Evolutionary conservation across 1,140 invertebrate genomes (phyloP).

Genomic region (Nylanderia fulva): DNA sequence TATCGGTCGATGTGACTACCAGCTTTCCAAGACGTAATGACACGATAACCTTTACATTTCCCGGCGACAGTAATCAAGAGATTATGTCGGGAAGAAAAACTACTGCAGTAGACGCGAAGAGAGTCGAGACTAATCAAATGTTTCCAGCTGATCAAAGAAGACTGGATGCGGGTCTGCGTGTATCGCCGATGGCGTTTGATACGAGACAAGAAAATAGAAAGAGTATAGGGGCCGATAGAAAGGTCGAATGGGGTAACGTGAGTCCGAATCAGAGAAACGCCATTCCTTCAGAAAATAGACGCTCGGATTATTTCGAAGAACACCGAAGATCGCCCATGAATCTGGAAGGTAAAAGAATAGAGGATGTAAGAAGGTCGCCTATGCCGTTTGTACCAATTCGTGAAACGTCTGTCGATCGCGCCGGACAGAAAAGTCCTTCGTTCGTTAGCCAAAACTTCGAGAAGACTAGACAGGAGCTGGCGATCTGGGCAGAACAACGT

Average conservation of each 20-base stretch:
- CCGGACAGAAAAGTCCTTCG: constrained; percentile 81
- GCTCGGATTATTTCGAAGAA: constrained; percentile 84
- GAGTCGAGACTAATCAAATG: constrained; percentile 76
- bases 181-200: constrained; percentile 82
- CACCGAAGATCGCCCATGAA: constrained; percentile 84
- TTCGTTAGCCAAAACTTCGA: constrained; percentile 83
- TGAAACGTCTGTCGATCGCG: constrained; percentile 80
- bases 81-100: constrained; percentile 75
- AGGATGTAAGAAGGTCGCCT: constrained; percentile 82
- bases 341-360: constrained; percentile 81
- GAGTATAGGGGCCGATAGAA: constrained; percentile 74
- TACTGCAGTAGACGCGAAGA: constrained; percentile 75
- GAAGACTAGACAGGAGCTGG: constrained; percentile 83
- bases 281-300: constrained; percentile 80
- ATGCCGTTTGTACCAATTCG: constrained; percentile 83
- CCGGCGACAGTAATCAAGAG: constrained; percentile 77
- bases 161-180: constrained; percentile 77
- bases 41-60: constrained; percentile 82
- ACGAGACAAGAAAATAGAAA: constrained; percentile 80
- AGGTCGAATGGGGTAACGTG: constrained; percentile 81
- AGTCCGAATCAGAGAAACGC: constrained; percentile 81
- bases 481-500: constrained; percentile 83
- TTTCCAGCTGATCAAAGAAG: constrained; percentile 79
- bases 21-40: constrained; percentile 82
- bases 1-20: constrained; percentile 81